Conservation (phyloP, 2,797 vertebrate species). For the Muscicapa striata region DNA sequence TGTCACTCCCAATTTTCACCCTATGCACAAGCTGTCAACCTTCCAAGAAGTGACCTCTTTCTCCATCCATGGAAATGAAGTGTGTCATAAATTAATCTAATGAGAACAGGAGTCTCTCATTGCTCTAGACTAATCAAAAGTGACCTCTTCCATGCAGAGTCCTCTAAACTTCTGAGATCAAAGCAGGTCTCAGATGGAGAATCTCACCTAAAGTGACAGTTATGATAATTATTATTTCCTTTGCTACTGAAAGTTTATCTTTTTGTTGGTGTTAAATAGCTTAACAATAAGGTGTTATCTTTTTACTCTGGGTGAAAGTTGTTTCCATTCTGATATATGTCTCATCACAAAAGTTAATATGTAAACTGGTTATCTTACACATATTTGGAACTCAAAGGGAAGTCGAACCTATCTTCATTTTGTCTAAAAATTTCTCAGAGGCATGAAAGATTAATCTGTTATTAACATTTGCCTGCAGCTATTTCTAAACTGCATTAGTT, state of each 20-base stretch:
- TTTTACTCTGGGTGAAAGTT: not conserved
- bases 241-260: not conserved
- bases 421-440: constrained; percentile 30
- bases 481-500: constrained; percentile 50
- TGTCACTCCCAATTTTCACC: not conserved
- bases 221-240: not conserved
- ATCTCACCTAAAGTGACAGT: not conserved
- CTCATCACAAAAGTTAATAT: not conserved
- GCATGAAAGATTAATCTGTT: constrained; percentile 52
- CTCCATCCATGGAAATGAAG: not conserved
- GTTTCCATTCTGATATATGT: not conserved
- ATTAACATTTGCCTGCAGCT: constrained; percentile 59
- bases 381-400: constrained; percentile 6
- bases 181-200: not conserved
- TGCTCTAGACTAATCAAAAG: not conserved
- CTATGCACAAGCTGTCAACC: not conserved
- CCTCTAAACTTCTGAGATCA: not conserved
- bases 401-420: constrained; percentile 26
- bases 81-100: not conserved
- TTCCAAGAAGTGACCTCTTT: not conserved
- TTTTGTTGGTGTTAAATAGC: not conserved
- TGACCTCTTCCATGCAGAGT: not conserved
- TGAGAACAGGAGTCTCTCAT: not conserved
- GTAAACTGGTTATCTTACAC: not conserved
- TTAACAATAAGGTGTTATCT: not conserved